phyloP scores from a whole-genome alignment of 2,797 vertebrate genomes.

The Propithecus perrieri region DNA sequence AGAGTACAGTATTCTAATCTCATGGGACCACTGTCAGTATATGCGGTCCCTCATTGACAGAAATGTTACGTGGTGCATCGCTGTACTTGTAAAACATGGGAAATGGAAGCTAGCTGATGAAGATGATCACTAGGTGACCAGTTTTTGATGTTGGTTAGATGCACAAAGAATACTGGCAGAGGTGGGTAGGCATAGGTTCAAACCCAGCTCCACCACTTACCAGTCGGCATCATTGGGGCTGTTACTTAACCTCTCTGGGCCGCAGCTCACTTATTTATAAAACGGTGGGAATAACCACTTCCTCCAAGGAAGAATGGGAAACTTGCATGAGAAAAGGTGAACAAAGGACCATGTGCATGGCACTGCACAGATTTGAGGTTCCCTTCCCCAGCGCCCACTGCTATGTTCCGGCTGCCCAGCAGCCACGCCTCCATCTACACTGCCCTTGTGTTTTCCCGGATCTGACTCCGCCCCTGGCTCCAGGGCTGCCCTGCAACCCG shows the following conservation, averaged over 20 bases:
- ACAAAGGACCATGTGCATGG: neutral
- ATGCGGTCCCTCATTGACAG: neutral
- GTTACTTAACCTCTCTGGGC: neutral
- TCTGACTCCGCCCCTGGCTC: neutral
- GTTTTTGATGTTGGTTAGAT: neutral
- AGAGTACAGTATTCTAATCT: neutral
- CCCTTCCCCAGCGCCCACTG: neutral
- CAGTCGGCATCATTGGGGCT: neutral
- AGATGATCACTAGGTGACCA: neutral
- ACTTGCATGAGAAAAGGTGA: neutral
- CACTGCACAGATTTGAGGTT: neutral
- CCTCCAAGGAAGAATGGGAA: neutral
- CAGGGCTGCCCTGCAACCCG: neutral
- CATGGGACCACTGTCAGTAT: neutral
- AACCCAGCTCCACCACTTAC: neutral
- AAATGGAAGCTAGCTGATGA: neutral
- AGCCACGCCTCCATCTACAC: rapidly evolving
- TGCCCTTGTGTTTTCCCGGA: rapidly evolving
- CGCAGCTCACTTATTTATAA: neutral
- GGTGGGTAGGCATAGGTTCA: neutral
- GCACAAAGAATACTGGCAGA: neutral
- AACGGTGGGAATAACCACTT: neutral
- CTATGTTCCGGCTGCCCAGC: too few relatives aligned
- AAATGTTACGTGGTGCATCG: neutral
- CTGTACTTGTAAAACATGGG: neutral